A percentile compares a stretch with the other conserved stretches of the same genome.
These are phyloP conservation scores for Liolophura sinensis DNA, from an alignment of 1,140 invertebrate genomes.

Conservation along the genomic window DNA sequence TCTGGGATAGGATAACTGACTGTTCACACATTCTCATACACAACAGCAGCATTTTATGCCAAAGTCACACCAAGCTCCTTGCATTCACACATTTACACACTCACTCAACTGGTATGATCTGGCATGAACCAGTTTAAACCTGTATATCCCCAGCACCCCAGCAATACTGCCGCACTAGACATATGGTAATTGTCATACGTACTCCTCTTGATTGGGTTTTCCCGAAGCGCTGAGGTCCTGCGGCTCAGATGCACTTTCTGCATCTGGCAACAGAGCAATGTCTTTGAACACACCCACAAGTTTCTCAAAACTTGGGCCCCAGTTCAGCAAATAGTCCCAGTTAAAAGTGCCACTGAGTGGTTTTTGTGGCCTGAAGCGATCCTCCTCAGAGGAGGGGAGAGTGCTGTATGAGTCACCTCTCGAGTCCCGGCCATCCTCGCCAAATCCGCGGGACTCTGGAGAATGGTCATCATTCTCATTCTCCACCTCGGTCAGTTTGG, in stretches of 20 bases:
- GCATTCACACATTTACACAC: no score
- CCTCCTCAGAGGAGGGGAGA: conserved; percentile 89
- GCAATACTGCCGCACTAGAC: not conserved
- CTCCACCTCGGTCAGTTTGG: conserved; percentile 68
- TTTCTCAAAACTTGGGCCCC: conserved; percentile 94
- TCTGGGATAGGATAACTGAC: no score
- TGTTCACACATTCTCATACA: no score
- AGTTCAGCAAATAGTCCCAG: conserved; percentile 93
- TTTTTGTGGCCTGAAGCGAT: conserved; percentile 62
- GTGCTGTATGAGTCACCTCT: conserved; percentile 91
- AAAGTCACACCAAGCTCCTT: no score
- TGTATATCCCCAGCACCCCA: no score
- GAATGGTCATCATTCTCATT: conserved; percentile 59
- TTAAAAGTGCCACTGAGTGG: conserved; percentile 73
- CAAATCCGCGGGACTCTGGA: conserved; percentile 26
- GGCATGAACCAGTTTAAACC: no score
- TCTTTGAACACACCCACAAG: conserved; percentile 95
- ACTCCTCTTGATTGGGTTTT: conserved; percentile 35
- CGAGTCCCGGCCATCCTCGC: conserved; percentile 88
- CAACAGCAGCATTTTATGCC: no score
- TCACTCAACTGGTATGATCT: no score
- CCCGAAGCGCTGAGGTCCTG: conserved; percentile 11
- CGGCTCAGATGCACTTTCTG: conserved; percentile 19
- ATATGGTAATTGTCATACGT: conserved; percentile 20
- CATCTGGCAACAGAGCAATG: conserved; percentile 83